Evolutionary conservation across 2,888 invertebrate species (phyloP).

Genomic region (Lycocerus yunnanus): DNA sequence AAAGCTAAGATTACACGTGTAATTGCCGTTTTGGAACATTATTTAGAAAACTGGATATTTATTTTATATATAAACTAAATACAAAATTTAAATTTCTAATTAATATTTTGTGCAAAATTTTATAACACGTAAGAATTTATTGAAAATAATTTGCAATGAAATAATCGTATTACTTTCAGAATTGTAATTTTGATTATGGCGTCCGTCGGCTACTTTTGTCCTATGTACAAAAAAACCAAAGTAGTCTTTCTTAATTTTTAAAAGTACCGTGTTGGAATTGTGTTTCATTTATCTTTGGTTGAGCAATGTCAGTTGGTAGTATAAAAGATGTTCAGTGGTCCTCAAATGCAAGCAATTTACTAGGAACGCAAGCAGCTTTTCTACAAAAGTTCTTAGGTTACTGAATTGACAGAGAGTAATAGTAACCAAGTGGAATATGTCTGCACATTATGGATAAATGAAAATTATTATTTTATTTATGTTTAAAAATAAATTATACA

Average conservation of each 20-base stretch:
- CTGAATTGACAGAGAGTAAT: conserved; percentile 2
- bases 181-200: background rate
- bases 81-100: background rate
- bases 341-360: conserved; percentile 4
- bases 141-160: background rate
- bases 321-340: conserved; percentile 4
- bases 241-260: background rate
- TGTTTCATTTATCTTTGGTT: background rate
- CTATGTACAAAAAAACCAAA: background rate
- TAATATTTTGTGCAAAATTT: background rate
- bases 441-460: background rate
- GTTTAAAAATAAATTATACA: background rate
- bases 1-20: background rate
- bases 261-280: background rate
- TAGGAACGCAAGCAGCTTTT: conserved; percentile 1
- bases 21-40: background rate
- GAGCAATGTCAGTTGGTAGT: conserved; percentile 3
- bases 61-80: too few species aligned
- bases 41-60: background rate
- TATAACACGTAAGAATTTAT: background rate
- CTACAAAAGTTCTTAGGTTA: conserved; percentile 1
- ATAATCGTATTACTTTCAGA: background rate
- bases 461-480: background rate
- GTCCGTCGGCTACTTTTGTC: background rate
- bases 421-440: background rate